Base-by-base conservation (phyloP, 2,888 invertebrate genomes). In the Platerodrilus igneus region DNA sequence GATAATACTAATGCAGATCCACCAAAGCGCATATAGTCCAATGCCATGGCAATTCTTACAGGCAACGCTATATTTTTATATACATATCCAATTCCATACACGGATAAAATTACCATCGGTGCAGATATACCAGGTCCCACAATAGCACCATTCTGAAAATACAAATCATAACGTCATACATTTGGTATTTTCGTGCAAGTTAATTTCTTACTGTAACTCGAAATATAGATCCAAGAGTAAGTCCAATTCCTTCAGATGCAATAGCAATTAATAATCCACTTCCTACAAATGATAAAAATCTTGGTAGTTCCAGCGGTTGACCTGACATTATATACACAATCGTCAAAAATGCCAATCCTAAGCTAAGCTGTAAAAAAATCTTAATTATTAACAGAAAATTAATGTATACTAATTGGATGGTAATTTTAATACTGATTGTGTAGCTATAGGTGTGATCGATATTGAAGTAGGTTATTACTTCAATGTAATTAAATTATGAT, bases 161-260 rank as follows among this genome's bases (percentile, higher is more conserved):
- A 46, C 50, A 51, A 47, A 34, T 31, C 16, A 11, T 10, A 14
- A 26, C 1, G n/a, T n/a, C n/a, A n/a, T 10, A 33, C 2, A 33
- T 10, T 7, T 17, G 14, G n/a, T 19, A n/a, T 9, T 10, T 22
- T 25, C 3, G 19, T 30, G 39, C 4, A 32, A 4, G 9, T 8
- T 20, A 9, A 9, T 18, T 47, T 68, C 74, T 71, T 61, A 79
- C 79, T 31, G 75, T 74, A 38, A 73, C 73, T 54, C 66, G 77
- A 44, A 76, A 78, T 0, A 72, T 64, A 8, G 78, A 70, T 1
- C 86, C 86, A 14, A 87, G 78, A 1, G 79, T 71, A 3, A 85
- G 68, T 0, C 86, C 87, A 1, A 85, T 69, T 1, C 84, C 83
- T 68, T 87, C 86, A 2, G 86, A 83, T 36, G 82, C 81, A 3